Evolutionary conservation across 92 coral and sea anemone genomes (phyloP).

Genomic region (Zoanthus sansibaricus): DNA sequence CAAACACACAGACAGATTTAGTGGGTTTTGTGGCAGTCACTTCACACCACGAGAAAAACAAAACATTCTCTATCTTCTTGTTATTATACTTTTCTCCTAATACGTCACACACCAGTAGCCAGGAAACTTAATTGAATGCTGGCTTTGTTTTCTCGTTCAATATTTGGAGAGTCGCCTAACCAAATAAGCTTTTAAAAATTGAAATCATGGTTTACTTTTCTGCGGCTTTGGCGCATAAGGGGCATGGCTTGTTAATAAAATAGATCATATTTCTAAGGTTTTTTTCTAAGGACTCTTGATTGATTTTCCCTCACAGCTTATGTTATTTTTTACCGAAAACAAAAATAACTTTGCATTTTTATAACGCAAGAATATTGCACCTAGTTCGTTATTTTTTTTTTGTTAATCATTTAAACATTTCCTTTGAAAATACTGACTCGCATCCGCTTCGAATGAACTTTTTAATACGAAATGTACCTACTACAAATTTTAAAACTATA

Average conservation of each 20-base stretch:
- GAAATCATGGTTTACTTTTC: constrained; percentile 78
- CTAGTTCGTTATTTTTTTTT: neutral
- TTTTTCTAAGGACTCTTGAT: neutral
- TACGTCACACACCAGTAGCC: constrained; percentile 73
- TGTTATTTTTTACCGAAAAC: neutral
- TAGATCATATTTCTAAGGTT: constrained; percentile 31
- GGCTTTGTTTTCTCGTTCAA: constrained; percentile 75
- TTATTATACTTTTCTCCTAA: constrained; percentile 74
- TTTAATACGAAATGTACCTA: neutral
- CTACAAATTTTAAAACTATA: too few species aligned
- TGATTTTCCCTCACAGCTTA: neutral
- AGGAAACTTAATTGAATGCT: constrained; percentile 74
- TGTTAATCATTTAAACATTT: neutral
- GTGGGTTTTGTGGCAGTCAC: constrained; percentile 90
- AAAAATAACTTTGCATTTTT: neutral
- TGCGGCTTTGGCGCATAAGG: constrained; percentile 74
- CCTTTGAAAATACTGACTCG: too few species aligned
- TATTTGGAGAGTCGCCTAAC: constrained; percentile 83
- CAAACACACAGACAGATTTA: constrained; percentile 77
- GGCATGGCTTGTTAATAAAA: constrained; percentile 58
- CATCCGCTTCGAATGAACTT: neutral
- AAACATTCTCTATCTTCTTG: constrained; percentile 71
- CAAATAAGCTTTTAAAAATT: constrained; percentile 88
- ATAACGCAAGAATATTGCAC: neutral
- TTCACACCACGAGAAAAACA: constrained; percentile 75